Conservation (phyloP, 2,797 vertebrate species). For the Pseudochromis fuscus region DNA sequence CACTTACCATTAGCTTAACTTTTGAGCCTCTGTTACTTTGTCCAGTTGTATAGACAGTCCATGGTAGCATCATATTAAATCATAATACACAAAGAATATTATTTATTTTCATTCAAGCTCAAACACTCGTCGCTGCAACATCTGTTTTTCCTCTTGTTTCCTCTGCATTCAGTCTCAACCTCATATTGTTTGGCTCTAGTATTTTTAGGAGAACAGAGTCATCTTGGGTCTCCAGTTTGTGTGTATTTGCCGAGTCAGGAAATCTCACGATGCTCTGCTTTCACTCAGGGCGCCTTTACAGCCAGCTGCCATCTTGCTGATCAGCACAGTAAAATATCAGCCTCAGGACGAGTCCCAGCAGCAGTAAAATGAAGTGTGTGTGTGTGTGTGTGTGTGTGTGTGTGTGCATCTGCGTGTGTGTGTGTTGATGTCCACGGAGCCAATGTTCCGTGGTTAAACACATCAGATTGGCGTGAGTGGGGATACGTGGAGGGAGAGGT, state of each 20-base stretch:
- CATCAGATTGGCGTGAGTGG: constrained; percentile 38
- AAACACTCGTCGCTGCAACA: too few species aligned
- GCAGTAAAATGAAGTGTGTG: constrained; percentile 35
- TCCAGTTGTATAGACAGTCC: too few species aligned
- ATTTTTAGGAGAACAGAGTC: too few species aligned
- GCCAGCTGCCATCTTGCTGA: constrained; percentile 12
- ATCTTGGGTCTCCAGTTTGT: neutral
- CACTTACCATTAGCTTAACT: too few species aligned
- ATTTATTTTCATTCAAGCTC: too few species aligned
- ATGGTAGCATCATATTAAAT: too few species aligned
- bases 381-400: constrained; percentile 15
- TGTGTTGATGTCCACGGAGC: constrained; percentile 4
- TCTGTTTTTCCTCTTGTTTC: too few species aligned
- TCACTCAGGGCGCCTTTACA: constrained; percentile 1
- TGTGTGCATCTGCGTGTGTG: constrained; percentile 11
- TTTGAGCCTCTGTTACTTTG: too few species aligned
- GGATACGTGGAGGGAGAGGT: constrained; percentile 15
- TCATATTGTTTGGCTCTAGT: too few species aligned
- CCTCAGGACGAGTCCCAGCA: constrained; percentile 15
- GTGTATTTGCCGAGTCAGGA: constrained; percentile 4
- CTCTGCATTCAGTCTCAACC: too few species aligned
- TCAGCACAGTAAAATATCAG: constrained; percentile 35
- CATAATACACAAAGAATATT: too few species aligned
- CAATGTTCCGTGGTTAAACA: constrained; percentile 28
- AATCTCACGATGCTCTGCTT: neutral